Percentiles rank a stretch among this genome's conserved stretches.
phyloP scores from a whole-genome alignment of 2,888 invertebrate genomes.

The Oithona nana region DNA sequence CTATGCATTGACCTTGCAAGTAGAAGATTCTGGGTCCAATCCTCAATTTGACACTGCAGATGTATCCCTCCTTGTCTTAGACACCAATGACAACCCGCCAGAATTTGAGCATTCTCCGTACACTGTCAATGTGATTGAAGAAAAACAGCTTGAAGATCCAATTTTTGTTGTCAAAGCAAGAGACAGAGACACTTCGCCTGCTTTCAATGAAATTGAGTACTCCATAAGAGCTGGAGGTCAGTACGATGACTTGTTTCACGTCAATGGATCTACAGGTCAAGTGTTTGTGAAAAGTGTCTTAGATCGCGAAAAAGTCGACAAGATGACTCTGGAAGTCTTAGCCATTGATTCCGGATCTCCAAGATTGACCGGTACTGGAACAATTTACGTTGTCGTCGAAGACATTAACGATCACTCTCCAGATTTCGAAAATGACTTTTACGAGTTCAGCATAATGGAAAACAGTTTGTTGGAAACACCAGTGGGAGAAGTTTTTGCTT shows the following conservation, averaged over 20 bases:
- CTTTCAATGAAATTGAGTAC: slow-evolving; percentile 75
- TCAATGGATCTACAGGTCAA: slow-evolving; percentile 77
- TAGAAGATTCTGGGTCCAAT: slow-evolving; percentile 53
- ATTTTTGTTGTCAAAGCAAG: slow-evolving; percentile 52
- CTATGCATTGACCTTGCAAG: slow-evolving; percentile 61
- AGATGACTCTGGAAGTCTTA: slow-evolving; percentile 45
- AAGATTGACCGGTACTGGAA: slow-evolving; percentile 75
- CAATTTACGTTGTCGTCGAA: slow-evolving; percentile 68
- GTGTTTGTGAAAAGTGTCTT: slow-evolving; percentile 61
- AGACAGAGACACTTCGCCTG: slow-evolving; percentile 66
- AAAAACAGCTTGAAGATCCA: slow-evolving; percentile 44
- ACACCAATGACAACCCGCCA: slow-evolving; percentile 77
- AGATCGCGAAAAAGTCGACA: slow-evolving; percentile 64
- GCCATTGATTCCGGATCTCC: slow-evolving; percentile 91
- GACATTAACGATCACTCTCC: slow-evolving; percentile 46
- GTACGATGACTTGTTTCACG: slow-evolving; percentile 52
- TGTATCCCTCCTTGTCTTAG: slow-evolving; percentile 61
- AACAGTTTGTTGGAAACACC: not conserved
- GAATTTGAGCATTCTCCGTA: slow-evolving; percentile 87
- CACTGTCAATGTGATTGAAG: slow-evolving; percentile 79
- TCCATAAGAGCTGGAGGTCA: slow-evolving; percentile 82
- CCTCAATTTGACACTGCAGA: slow-evolving; percentile 47
- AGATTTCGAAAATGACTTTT: slow-evolving; percentile 4
- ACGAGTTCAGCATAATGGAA: not conserved
- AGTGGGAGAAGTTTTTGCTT: not conserved